Evolutionary conservation across 2,888 invertebrate species (phyloP).

Genomic region (Eledone cirrhosa): DNA sequence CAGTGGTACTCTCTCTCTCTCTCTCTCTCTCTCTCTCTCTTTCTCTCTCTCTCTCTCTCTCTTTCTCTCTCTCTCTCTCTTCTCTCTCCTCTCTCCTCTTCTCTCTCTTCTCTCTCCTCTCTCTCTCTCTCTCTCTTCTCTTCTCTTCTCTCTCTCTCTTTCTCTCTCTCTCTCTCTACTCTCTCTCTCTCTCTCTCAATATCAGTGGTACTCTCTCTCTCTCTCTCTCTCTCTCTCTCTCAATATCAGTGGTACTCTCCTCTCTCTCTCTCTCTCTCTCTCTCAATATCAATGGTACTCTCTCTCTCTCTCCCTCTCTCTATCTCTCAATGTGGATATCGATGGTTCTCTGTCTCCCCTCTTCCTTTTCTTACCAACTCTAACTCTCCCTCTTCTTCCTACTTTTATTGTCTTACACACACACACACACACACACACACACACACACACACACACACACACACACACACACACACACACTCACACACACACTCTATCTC

Average conservation of each 20-base stretch:
- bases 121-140: neutral
- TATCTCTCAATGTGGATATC: neutral
- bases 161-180: neutral
- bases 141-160: neutral
- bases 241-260: neutral
- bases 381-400: neutral
- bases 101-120: no score
- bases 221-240: neutral
- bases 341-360: neutral
- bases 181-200: neutral
- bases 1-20: constrained; percentile 14
- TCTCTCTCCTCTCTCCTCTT: neutral
- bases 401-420: neutral
- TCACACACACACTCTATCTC: no score
- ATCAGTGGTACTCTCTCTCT: neutral
- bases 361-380: neutral
- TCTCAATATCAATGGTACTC: neutral
- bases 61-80: neutral
- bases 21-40: constrained; percentile 29
- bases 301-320: constrained; percentile 15
- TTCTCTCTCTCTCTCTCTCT: constrained; percentile 12
- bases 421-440: no score
- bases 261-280: neutral
- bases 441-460: no score
- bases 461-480: no score